Percentiles rank a stretch among this genome's conserved stretches.
Evolutionary conservation across 2,113 vertebrate species (phyloP).

Genomic region (Cebidichthys violaceus): DNA sequence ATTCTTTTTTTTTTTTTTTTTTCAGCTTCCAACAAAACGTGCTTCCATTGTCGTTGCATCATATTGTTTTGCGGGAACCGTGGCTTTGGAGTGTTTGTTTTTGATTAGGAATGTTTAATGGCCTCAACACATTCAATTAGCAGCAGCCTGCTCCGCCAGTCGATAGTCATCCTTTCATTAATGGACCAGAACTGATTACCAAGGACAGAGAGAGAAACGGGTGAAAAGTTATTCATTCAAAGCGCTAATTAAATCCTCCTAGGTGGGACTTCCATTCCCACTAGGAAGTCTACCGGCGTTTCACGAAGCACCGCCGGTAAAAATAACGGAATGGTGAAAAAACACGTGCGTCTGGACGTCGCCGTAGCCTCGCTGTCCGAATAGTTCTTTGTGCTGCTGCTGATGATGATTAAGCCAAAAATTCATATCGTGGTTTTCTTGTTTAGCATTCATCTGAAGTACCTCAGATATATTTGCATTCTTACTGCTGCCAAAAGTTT

Average conservation of each 20-base stretch:
- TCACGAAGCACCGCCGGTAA: conserved; percentile 30
- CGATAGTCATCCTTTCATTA: conserved; percentile 84
- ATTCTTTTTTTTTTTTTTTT: conserved; percentile 3
- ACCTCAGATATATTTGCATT: conserved; percentile 3
- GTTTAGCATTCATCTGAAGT: conserved; percentile 4
- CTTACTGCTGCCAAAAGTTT: not conserved
- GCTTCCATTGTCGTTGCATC: conserved; percentile 38
- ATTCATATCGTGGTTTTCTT: not conserved
- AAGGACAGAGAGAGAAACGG: conserved; percentile 74
- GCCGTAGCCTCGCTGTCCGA: not conserved
- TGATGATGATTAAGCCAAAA: not conserved
- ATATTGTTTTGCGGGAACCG: conserved; percentile 58
- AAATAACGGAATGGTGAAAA: conserved; percentile 27
- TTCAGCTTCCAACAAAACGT: conserved; percentile 29
- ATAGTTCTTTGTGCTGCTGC: not conserved
- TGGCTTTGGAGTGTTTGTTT: conserved; percentile 81
- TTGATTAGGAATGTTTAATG: conserved; percentile 86
- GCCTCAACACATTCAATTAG: conserved; percentile 84
- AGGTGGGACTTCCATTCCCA: conserved; percentile 72
- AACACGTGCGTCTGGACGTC: conserved; percentile 6
- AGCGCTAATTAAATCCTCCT: conserved; percentile 80
- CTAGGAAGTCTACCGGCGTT: conserved; percentile 57
- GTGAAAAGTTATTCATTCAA: conserved; percentile 81
- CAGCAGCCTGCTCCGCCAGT: conserved; percentile 78
- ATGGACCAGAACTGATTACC: conserved; percentile 83